phyloP scores from a whole-genome alignment of 1,140 invertebrate genomes.

The Mylabris phalerata region DNA sequence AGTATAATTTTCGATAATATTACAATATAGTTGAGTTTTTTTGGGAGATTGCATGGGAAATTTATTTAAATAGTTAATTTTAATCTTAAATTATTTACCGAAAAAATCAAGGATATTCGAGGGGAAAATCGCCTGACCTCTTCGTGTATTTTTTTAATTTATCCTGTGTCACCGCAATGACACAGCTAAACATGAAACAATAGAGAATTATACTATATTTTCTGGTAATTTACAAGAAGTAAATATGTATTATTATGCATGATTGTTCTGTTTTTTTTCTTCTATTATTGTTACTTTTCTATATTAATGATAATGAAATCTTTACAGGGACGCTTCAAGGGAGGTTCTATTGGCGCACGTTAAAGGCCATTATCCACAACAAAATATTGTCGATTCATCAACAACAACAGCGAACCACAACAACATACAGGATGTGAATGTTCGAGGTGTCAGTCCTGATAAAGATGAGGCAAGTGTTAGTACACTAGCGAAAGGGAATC shows the following conservation, averaged over 20 bases:
- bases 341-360: constrained; percentile 61
- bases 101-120: too few species aligned
- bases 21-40: too few species aligned
- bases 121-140: too few species aligned
- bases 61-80: too few species aligned
- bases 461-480: constrained; percentile 43
- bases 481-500: constrained; percentile 28
- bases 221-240: neutral
- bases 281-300: too few species aligned
- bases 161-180: too few species aligned
- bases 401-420: constrained; percentile 2
- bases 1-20: too few species aligned
- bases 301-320: too few species aligned
- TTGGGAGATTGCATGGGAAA: too few species aligned
- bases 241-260: neutral
- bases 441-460: constrained; percentile 34
- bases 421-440: constrained; percentile 9
- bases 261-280: neutral
- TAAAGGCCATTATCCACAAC: constrained; percentile 51
- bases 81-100: too few species aligned
- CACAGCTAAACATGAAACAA: too few species aligned
- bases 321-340: constrained; percentile 52
- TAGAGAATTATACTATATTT: neutral
- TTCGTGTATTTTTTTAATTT: too few species aligned
- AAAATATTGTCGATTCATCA: constrained; percentile 2